Conservation (phyloP, 2,797 vertebrate species). For the Malurus leucopterus region DNA sequence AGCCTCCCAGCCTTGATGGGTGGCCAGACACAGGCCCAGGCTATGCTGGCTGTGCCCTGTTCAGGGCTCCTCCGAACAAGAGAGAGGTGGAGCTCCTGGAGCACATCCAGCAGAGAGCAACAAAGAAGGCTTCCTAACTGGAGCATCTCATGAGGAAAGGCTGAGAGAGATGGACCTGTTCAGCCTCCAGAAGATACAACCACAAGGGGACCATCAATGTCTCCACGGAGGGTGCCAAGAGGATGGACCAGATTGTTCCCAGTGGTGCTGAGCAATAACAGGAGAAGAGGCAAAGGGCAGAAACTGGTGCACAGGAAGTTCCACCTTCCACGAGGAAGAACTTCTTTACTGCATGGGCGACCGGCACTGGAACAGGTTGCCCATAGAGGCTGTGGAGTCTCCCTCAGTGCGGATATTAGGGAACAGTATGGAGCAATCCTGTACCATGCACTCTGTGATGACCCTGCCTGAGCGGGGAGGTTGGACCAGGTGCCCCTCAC, state of each 20-base stretch:
- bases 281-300: not conserved
- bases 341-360: not conserved
- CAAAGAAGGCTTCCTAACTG: not conserved
- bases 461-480: fast-evolving
- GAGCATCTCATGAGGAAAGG: not conserved
- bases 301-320: not conserved
- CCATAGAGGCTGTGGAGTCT: not conserved
- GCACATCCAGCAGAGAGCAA: not conserved
- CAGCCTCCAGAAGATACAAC: not conserved
- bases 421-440: fast-evolving
- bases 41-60: no score
- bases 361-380: not conserved
- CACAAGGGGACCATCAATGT: fast-evolving
- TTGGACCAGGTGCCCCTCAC: fast-evolving
- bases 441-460: fast-evolving
- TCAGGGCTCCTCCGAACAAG: fast-evolving
- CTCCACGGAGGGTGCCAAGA: no score
- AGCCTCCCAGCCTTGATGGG: fast-evolving
- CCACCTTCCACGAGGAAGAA: not conserved
- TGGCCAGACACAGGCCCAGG: not conserved
- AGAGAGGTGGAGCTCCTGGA: not conserved
- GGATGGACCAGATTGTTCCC: not conserved
- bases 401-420: fast-evolving
- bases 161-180: not conserved
- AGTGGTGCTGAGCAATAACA: no score